Base-by-base conservation (phyloP, 2,888 invertebrate genomes). In the Drosophila neonasuta region DNA sequence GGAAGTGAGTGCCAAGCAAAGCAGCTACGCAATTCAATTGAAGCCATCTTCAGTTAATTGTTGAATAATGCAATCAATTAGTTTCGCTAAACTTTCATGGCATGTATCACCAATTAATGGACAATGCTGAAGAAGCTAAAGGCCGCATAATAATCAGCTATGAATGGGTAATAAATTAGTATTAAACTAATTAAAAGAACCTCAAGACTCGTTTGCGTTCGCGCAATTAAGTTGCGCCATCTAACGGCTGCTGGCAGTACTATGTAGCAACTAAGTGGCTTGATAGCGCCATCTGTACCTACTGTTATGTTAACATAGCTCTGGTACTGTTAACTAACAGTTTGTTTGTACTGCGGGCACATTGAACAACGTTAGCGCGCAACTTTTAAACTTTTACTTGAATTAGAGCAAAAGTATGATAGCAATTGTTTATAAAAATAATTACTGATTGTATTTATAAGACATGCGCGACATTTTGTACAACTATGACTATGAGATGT, bases 401-500 rank as follows among this genome's bases (percentile, higher is more conserved):
- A 57, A 50, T 6, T 30, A n/a, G n/a, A 36, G 36, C 11, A 13
- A 41, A 41, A 41, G 15, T 15, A 2, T 3, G 6, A 1, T 6
- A 3, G 11, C 9, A 10, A 42, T 48, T 41, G 32, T 58, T 41
- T 32, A 29, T 72, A 29, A 46, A 54, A 50, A 7, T 62, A 77
- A 50, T 49, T 67, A 50, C 44, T 67, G 54, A 49, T 59, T 59
- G 24, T 59, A 52, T 66, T 57, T 59, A 49, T 77, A 72, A 46
- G 39, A 59, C 44, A 84, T 71, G 80, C 48, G 71, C 60, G 66
- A 74, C 59, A 50, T 80, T 69, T 69, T 77, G 17, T 86, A 80
- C 61, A 86, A 58, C 71, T 83, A 83, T 86, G 87, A 83, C 71
- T 83, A 83, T 86, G 87, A 83, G 83, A 83, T 87, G 24, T 24